Conservation (phyloP, 2,888 invertebrate species). For the Globia sparganii region DNA sequence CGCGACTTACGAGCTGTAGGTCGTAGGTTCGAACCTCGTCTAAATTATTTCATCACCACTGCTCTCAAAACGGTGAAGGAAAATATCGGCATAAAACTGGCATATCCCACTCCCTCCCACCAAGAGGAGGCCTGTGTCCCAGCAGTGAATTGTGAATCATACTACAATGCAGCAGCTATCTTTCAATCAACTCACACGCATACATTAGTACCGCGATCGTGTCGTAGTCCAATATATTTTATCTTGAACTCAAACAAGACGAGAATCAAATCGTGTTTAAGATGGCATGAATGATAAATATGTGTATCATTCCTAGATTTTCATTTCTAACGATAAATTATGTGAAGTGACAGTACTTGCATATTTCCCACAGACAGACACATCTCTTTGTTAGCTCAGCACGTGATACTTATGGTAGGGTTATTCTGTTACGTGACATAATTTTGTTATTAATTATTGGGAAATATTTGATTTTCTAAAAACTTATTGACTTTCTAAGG, state of each 20-base stretch:
- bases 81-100: too few relatives aligned
- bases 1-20: too few relatives aligned
- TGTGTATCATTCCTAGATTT: slow-evolving; percentile 48
- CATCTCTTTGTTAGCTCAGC: slow-evolving; percentile 33
- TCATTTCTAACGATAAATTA: slow-evolving; percentile 52
- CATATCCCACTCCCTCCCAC: too few relatives aligned
- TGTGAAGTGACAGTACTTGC: slow-evolving; percentile 30
- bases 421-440: slow-evolving; percentile 38
- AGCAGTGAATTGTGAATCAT: not conserved
- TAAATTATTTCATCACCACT: too few relatives aligned
- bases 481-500: not conserved
- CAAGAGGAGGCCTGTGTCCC: too few relatives aligned
- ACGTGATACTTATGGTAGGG: slow-evolving; percentile 24
- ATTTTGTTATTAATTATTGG: not conserved
- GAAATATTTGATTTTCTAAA: not conserved
- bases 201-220: slow-evolving; percentile 45
- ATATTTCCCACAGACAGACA: slow-evolving; percentile 47
- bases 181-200: slow-evolving; percentile 26
- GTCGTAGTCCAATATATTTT: slow-evolving; percentile 33
- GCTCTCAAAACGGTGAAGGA: too few relatives aligned
- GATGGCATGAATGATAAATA: slow-evolving; percentile 39
- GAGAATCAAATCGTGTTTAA: slow-evolving; percentile 8
- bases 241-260: not conserved
- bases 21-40: too few relatives aligned
- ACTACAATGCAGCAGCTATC: not conserved